A percentile compares a stretch with the other conserved stretches of the same genome.
Conservation (phyloP, 2,797 vertebrate genomes). For the Chelonia mydas region DNA sequence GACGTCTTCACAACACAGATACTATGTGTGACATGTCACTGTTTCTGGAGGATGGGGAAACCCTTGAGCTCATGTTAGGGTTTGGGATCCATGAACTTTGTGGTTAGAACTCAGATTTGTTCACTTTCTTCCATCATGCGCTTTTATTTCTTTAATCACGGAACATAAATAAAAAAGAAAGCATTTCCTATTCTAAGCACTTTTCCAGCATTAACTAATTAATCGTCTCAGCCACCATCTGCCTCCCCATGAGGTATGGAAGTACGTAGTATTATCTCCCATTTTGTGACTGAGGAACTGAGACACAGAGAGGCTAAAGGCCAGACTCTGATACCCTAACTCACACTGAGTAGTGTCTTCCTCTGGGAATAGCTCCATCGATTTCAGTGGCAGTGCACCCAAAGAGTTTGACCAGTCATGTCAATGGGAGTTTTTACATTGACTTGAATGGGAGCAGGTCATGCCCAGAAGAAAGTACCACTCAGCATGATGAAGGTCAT, state of each 20-base stretch:
- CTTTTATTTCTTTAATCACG: neutral
- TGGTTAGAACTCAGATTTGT: accelerated
- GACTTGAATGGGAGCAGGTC: accelerated
- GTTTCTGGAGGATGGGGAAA: neutral
- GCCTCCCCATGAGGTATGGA: neutral
- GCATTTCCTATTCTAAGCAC: neutral
- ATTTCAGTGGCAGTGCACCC: neutral
- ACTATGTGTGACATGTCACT: accelerated
- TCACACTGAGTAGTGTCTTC: neutral
- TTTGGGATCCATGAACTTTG: neutral
- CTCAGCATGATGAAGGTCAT: neutral
- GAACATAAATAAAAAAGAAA: neutral
- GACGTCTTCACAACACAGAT: neutral
- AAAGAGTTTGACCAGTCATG: neutral
- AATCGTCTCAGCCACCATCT: neutral
- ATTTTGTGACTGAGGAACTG: neutral
- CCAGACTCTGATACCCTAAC: neutral
- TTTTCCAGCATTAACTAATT: neutral
- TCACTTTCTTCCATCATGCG: neutral
- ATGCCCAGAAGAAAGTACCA: accelerated
- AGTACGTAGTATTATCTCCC: neutral
- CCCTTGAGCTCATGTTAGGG: accelerated
- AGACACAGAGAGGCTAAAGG: accelerated
- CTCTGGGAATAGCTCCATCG: accelerated
- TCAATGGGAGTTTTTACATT: neutral